Evolutionary conservation across 2,888 invertebrate species (phyloP).

Genomic region (Steinernema carpocapsae): DNA sequence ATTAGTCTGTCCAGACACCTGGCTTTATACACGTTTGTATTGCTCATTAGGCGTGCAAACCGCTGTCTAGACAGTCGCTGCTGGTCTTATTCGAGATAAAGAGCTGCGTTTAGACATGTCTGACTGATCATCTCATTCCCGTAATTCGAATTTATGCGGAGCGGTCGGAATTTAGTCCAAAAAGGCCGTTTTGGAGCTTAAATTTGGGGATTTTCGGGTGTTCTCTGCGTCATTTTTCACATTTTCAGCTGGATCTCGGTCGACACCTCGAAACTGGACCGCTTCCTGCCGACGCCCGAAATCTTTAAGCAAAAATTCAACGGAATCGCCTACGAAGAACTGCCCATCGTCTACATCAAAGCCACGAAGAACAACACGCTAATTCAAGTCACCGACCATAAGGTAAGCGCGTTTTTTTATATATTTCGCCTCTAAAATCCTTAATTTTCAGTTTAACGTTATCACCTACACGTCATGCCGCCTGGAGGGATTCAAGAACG

Average conservation of each 20-base stretch:
- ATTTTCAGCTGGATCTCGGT: conserved; percentile 47
- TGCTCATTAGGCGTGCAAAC: too few relatives aligned
- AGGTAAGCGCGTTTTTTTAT: conserved; percentile 55
- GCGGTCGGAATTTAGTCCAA: too few relatives aligned
- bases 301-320: conserved; percentile 61
- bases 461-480: conserved; percentile 73
- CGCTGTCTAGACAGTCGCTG: too few relatives aligned
- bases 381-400: conserved; percentile 78
- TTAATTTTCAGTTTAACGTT: conserved; percentile 48
- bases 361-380: conserved; percentile 88
- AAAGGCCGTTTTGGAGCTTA: too few relatives aligned
- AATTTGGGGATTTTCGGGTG: too few relatives aligned
- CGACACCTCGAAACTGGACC: conserved; percentile 55
- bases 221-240: too few relatives aligned
- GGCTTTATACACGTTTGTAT: too few relatives aligned
- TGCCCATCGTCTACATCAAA: conserved; percentile 83
- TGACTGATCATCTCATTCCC: too few relatives aligned
- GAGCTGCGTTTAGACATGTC: too few relatives aligned
- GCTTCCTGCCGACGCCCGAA: conserved; percentile 59
- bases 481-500: conserved; percentile 90
- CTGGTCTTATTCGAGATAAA: too few relatives aligned
- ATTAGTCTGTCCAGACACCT: too few relatives aligned
- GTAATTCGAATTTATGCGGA: too few relatives aligned
- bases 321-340: conserved; percentile 71
- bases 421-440: neutral